Percentiles rank a stretch among this genome's conserved stretches.
These are phyloP conservation scores for Bergia sp. DNA, from an alignment of 92 coral and sea anemone species.

Conservation along the genomic window DNA sequence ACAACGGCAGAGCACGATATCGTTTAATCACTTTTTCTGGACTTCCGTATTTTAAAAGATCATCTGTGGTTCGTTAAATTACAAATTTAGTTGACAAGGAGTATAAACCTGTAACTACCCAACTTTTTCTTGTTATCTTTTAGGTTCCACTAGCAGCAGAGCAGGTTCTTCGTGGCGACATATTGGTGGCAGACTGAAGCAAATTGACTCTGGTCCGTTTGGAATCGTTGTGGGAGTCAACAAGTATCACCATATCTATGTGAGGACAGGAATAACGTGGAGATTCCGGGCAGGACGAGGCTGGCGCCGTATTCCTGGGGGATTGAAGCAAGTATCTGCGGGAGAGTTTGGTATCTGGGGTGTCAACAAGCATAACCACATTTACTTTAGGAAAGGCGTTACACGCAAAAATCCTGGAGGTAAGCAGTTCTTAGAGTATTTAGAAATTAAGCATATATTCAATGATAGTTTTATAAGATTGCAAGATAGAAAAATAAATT, in stretches of 20 bases:
- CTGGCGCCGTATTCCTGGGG: slow-evolving; percentile 39
- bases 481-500: too few relatives aligned
- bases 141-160: slow-evolving; percentile 15
- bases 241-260: not conserved
- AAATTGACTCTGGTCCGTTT: slow-evolving; percentile 51
- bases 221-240: slow-evolving; percentile 38
- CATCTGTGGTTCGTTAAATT: too few relatives aligned
- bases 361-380: slow-evolving; percentile 19
- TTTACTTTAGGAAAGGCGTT: slow-evolving; percentile 42
- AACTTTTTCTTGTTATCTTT: too few relatives aligned
- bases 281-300: slow-evolving; percentile 14
- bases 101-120: too few relatives aligned
- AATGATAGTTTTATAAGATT: too few relatives aligned
- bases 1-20: too few relatives aligned
- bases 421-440: not conserved
- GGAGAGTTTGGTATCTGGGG: slow-evolving; percentile 47
- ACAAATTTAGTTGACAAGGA: too few relatives aligned
- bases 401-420: slow-evolving; percentile 28
- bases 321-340: slow-evolving; percentile 26
- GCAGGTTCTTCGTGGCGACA: slow-evolving; percentile 23
- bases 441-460: too few relatives aligned
- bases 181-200: slow-evolving; percentile 29
- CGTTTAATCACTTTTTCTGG: too few relatives aligned
- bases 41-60: too few relatives aligned
- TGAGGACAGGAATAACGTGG: slow-evolving; percentile 40